Conservation (phyloP, 1,140 invertebrate species). For the Vanessa tameamea region DNA sequence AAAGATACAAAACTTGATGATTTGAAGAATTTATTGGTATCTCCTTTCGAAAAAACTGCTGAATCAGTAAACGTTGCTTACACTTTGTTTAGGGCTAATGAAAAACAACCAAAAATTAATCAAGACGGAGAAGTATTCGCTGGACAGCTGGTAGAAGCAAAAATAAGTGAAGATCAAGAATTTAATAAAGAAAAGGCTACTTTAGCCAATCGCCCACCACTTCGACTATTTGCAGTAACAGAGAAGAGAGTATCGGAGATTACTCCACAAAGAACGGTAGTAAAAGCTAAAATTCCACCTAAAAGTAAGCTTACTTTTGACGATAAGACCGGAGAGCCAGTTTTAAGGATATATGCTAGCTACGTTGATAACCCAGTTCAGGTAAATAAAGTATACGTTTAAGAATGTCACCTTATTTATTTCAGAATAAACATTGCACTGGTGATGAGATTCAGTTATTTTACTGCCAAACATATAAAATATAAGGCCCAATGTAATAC, state of each 20-base stretch:
- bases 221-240: slow-evolving; percentile 54
- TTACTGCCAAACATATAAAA: background rate
- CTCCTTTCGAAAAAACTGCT: slow-evolving; percentile 61
- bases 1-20: slow-evolving; percentile 47
- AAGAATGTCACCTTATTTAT: too few species aligned
- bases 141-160: slow-evolving; percentile 69
- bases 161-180: slow-evolving; percentile 67
- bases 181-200: slow-evolving; percentile 63
- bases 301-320: slow-evolving; percentile 72
- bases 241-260: slow-evolving; percentile 47
- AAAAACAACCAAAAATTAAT: slow-evolving; percentile 53
- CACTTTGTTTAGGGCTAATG: slow-evolving; percentile 58
- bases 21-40: slow-evolving; percentile 51
- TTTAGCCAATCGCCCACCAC: slow-evolving; percentile 55
- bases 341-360: slow-evolving; percentile 72
- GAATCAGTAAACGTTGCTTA: slow-evolving; percentile 69
- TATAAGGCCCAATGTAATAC: too few species aligned
- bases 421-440: too few species aligned
- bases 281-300: slow-evolving; percentile 71
- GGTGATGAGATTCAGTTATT: too few species aligned
- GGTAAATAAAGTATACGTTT: slow-evolving; percentile 41
- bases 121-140: slow-evolving; percentile 63
- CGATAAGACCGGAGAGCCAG: slow-evolving; percentile 70
- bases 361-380: slow-evolving; percentile 63
- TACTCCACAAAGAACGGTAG: slow-evolving; percentile 46